Base-by-base conservation (phyloP, 2,113 vertebrate species). In the Stigmatopora argus region DNA sequence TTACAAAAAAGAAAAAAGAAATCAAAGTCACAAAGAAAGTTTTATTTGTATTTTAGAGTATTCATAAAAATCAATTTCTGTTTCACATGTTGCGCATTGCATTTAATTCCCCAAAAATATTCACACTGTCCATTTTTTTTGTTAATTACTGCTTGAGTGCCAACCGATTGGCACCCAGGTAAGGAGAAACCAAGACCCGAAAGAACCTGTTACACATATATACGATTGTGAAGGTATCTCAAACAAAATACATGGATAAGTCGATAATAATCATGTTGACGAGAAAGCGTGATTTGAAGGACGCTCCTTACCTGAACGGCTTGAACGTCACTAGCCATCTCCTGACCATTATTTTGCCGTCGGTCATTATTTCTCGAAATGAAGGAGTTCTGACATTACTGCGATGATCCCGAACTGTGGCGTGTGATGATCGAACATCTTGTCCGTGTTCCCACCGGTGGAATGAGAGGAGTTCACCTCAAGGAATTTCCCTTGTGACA, bases 311-410 rank as follows among this genome's bases (percentile, higher is more conserved):
- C 96, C 96, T 94, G 90, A 98, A 98, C 79, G 96, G 96, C 88
- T 93, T 96, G 93, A 98, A 91, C 90, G 94, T 96, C 77, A 96
- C 90, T 77, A 96, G 93, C 84, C 95, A 98, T 95, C 96, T 94
- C 86, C 96, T 95, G 90, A 95, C 90, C 94, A 98, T 95, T 90
- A 94, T 96, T 92, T 93, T 93, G 81, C 92, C 92, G 90, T 98
- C 95, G 71, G 89, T 80, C 85, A 93, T 89, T 94, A 93, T 93
- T 82, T 83, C 48, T 79, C 81, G 81, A 85, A 88, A 86, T 74
- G 58, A 35, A 64, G 79, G 62, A 78, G 57, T 80, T 67, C 68
- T 68, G 72, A 70, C 81, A 82, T 83, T 2, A 79, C 55, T 62
- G 71, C 70, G 65, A 69, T 77, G 70, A 79, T 75, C 77, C 73